phyloP scores from a whole-genome alignment of 2,888 invertebrate genomes.

The Thelaira solivaga region DNA sequence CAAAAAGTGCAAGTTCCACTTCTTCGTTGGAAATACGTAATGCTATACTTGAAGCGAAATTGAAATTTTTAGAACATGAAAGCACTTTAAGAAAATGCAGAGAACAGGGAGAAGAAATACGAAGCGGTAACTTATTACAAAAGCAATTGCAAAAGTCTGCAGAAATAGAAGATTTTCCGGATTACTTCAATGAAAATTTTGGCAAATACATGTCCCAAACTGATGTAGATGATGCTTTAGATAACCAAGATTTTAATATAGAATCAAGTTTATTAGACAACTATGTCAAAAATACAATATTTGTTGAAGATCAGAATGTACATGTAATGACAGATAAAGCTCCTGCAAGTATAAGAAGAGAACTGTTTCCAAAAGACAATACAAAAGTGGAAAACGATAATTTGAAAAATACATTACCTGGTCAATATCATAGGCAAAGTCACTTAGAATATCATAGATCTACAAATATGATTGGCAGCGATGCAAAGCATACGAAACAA shows the following conservation, averaged over 20 bases:
- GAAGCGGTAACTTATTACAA: slow-evolving; percentile 17
- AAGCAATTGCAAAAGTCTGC: slow-evolving; percentile 21
- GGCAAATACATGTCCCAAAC: background rate
- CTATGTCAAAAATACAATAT: slow-evolving; percentile 24
- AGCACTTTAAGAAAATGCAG: slow-evolving; percentile 16
- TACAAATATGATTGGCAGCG: background rate
- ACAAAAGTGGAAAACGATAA: background rate
- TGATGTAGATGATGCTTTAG: background rate
- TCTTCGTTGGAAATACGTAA: slow-evolving; percentile 52
- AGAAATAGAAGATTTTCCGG: slow-evolving; percentile 7
- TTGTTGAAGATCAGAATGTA: slow-evolving; percentile 29
- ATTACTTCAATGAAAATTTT: slow-evolving; percentile 37
- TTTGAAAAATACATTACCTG: background rate
- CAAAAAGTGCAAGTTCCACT: slow-evolving; percentile 22
- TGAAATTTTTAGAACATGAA: slow-evolving; percentile 62
- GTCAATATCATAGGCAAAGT: background rate
- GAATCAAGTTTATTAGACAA: slow-evolving; percentile 20
- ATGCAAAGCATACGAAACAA: background rate
- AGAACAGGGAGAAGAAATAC: slow-evolving; percentile 35
- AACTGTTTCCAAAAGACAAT: slow-evolving; percentile 21
- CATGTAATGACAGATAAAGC: background rate
- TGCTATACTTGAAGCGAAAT: slow-evolving; percentile 64
- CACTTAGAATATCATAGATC: slow-evolving; percentile 6
- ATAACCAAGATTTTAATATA: background rate
- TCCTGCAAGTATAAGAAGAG: background rate